Base-by-base conservation (phyloP, 2,797 vertebrate genomes). In the Fistularia commersonii region DNA sequence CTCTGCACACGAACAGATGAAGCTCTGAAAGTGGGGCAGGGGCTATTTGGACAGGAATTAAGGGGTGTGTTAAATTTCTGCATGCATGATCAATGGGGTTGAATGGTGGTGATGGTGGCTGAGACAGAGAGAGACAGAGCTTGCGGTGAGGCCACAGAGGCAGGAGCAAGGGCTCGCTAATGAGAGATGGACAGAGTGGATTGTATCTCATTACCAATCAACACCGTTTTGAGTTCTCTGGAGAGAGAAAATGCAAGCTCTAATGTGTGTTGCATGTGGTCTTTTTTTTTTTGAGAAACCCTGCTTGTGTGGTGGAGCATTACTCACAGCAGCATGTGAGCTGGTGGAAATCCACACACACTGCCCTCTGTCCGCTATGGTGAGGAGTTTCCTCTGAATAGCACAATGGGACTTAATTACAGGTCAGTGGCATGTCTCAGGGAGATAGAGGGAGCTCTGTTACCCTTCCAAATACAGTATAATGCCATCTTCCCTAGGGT, bases 51-150 rank as follows among this genome's bases (percentile, higher is more conserved):
- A 93, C 93, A 92, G 90, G 93, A 93, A 92, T 91, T 84, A 87
- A 90, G 87, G 92, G 92, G 91, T 90, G 92, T 92, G 93, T 93
- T 93, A 91, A 93, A 93, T 94, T 98, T 96, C 93, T 94, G 94
- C 94, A 95, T 96, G 95, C 94, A 92, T 97, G 94, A 93, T 95
- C 95, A 98, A 96, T 98, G 91, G 92, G 92, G 77, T 81, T 87
- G 84, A 85, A 86, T 85, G 62, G 77, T 50, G 64, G 58, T 33
- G 77, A 40, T 38, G 11, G 40, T 12, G 32, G 31, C 11, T 23
- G 56, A 64, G 46, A 61, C 55, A 52, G 69, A 61, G 51, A 68
- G 44, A 63, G 44, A 74, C 53, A 51, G 65, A 63, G 66, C 45
- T 48, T 44, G 71, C 11, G 36, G 55, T 50, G 55, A 57, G 64